phyloP scores from a whole-genome alignment of 2,888 invertebrate species.

The Tipula vernalis region DNA sequence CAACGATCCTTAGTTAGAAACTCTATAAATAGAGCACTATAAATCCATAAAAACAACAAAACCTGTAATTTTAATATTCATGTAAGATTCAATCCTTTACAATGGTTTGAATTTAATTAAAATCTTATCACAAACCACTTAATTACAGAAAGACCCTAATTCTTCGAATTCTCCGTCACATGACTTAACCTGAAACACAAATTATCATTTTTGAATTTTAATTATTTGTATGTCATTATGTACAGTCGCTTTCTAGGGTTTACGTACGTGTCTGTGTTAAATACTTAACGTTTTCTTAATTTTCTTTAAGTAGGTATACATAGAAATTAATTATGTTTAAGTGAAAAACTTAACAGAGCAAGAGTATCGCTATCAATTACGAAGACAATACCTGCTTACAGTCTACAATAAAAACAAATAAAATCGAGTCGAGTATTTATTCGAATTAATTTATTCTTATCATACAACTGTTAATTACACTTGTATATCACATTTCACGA shows the following conservation, averaged over 20 bases:
- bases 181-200: background rate
- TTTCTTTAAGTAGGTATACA: background rate
- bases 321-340: background rate
- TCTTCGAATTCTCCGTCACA: background rate
- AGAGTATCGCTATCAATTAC: background rate
- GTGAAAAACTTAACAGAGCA: background rate
- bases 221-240: background rate
- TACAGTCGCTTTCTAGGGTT: background rate
- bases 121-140: too few species aligned
- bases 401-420: background rate
- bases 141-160: background rate
- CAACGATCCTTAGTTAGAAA: too few species aligned
- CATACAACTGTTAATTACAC: background rate
- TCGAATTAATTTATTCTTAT: background rate
- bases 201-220: background rate
- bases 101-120: too few species aligned
- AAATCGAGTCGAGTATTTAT: background rate
- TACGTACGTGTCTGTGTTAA: background rate
- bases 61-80: too few species aligned
- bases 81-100: too few species aligned
- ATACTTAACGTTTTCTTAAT: background rate
- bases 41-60: too few species aligned
- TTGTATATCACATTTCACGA: slow-evolving; percentile 4
- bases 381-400: background rate
- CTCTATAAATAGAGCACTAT: too few species aligned